Base-by-base conservation (phyloP, 2,888 invertebrate species). In the Peribatodes rhomboidaria region DNA sequence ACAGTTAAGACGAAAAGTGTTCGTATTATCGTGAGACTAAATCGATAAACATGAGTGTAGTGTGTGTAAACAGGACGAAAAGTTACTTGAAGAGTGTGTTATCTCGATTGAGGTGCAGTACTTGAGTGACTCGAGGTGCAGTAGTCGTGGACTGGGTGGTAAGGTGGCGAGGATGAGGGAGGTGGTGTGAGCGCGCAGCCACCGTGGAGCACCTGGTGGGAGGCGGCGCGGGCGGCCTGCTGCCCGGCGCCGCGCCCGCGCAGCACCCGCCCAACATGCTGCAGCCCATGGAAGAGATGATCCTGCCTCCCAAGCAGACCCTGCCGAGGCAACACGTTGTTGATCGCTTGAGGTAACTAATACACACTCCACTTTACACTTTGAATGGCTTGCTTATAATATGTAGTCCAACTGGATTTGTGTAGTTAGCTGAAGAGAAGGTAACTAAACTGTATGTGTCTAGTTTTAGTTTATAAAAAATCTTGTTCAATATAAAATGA, bases 121-220 rank as follows among this genome's bases (percentile, higher is more conserved):
- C 89, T 82, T 92, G 86, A 90, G 73, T 78, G 70, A 71, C 70
- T 54, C 69, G 73, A 18, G 44, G 35, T 18, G 37, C 3, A 67
- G 66, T 50, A 20, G 50, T 35, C 14, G 50, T 18, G 65, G 65
- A 58, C 63, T 55, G 44, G 59, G 54, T 41, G 60, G 44, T 31
- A 77, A 75, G 74, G 76, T 68, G 76, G 72, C 55, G 71, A 86
- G 71, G 69, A 91, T 89, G 91, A 81, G 76, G 79, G 84, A 83
- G 72, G 80, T 80, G 72, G 87, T 86, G 85, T 91, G 81, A 89
- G 78, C 75, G 74, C 69, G 71, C 75, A 78, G 77, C 74, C 94
- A 94, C 94, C 92, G 96, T 96, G 95, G 96, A 96, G 95, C 96
- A 96, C 93, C 94, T 96, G 94, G 96, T 96, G 94, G 96, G 95